A percentile compares a stretch with the other conserved stretches of the same genome.
Evolutionary conservation across 2,888 invertebrate species (phyloP).

Genomic region (Elegia similella): DNA sequence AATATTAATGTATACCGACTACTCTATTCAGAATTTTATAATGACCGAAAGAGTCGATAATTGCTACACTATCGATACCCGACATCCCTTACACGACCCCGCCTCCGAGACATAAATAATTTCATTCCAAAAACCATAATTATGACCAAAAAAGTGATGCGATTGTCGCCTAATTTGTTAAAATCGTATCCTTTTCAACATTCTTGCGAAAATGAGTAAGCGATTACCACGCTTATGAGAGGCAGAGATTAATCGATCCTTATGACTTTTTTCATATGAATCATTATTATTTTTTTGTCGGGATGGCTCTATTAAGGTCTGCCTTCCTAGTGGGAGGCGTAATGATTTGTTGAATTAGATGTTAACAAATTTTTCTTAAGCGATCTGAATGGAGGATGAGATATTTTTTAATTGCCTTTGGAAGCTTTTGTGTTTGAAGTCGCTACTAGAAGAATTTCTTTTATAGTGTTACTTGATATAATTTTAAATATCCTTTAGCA

Average conservation of each 20-base stretch:
- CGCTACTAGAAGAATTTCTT: background rate
- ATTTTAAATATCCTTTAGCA: no score
- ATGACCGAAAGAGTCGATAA: no score
- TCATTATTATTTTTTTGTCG: constrained; percentile 56
- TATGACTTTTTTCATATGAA: constrained; percentile 36
- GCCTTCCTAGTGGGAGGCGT: constrained; percentile 61
- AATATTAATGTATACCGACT: no score
- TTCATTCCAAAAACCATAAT: constrained; percentile 57
- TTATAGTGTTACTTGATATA: background rate
- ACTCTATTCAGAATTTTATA: no score
- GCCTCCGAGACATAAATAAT: constrained; percentile 54
- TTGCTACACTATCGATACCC: no score
- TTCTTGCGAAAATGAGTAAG: constrained; percentile 72
- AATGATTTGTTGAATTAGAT: constrained; percentile 57
- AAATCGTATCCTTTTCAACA: constrained; percentile 51
- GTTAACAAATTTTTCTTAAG: constrained; percentile 39
- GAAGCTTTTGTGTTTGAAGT: constrained; percentile 27
- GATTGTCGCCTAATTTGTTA: constrained; percentile 78
- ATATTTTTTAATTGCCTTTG: constrained; percentile 44
- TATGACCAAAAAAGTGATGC: constrained; percentile 64
- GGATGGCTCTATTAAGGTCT: constrained; percentile 49
- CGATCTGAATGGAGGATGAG: constrained; percentile 33
- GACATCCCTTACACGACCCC: constrained; percentile 37
- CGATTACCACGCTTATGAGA: constrained; percentile 63
- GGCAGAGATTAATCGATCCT: constrained; percentile 67